Evolutionary conservation across 1,140 invertebrate genomes (phyloP).

Genomic region (Portunus trituberculatus): DNA sequence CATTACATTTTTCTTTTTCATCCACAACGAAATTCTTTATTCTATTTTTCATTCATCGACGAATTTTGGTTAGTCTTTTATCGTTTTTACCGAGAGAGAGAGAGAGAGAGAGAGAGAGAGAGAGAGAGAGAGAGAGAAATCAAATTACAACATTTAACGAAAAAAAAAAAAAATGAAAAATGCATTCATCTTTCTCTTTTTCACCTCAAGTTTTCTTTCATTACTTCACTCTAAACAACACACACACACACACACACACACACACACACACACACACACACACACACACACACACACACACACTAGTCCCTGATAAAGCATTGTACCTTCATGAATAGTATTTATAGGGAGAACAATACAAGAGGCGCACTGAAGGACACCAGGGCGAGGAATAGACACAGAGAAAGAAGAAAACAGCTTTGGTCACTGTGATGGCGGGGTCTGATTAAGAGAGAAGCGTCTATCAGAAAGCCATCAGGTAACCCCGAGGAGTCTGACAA

Average conservation of each 20-base stretch:
- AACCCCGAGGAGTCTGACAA: not conserved
- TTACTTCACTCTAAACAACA: no score
- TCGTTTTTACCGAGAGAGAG: no score
- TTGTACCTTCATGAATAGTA: not conserved
- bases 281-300: not conserved
- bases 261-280: no score
- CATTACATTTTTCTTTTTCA: no score
- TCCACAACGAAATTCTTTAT: no score
- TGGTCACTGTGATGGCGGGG: not conserved
- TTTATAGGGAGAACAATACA: not conserved
- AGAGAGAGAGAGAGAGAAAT: not conserved
- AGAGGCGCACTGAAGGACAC: not conserved
- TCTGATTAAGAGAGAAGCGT: not conserved
- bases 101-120: slow-evolving; percentile 17
- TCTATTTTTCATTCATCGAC: no score
- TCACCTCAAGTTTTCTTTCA: no score
- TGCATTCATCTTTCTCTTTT: no score
- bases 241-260: no score
- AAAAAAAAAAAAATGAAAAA: no score
- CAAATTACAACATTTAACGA: no score
- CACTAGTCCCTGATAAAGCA: not conserved
- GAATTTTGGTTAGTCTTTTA: no score
- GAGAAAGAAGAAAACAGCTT: not conserved
- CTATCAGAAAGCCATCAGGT: not conserved
- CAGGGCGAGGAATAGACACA: not conserved